Percentiles rank a stretch among this genome's conserved stretches.
These are phyloP conservation scores for Chrysoperla carnea DNA, from an alignment of 1,140 invertebrate genomes.

Conservation along the genomic window DNA sequence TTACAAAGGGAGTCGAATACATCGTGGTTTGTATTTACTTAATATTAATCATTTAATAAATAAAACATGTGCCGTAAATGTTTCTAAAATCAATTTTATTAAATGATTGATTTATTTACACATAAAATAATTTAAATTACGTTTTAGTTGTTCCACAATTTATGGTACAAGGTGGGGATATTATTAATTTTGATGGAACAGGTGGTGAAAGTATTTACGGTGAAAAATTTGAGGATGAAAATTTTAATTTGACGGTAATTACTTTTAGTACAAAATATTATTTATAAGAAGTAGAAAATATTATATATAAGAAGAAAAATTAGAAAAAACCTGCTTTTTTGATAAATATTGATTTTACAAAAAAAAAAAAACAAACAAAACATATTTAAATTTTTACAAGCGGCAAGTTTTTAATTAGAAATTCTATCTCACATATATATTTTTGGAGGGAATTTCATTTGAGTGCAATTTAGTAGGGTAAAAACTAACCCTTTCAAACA, in stretches of 20 bases:
- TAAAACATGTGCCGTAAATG: not conserved
- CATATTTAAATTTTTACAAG: conserved; percentile 1
- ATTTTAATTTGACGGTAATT: conserved; percentile 49
- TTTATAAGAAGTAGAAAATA: too few species aligned
- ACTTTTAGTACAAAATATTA: too few species aligned
- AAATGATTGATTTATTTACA: conserved; percentile 1
- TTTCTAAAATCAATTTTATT: conserved; percentile 3
- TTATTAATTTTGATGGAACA: conserved; percentile 63
- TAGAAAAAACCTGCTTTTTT: too few species aligned
- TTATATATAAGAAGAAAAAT: too few species aligned
- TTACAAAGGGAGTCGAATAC: conserved; percentile 57
- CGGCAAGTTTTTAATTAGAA: too few species aligned
- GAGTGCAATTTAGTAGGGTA: too few species aligned
- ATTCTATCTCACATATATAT: too few species aligned
- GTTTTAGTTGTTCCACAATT: conserved; percentile 50
- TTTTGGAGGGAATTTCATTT: too few species aligned
- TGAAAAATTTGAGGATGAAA: conserved; percentile 75
- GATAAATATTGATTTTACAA: too few species aligned
- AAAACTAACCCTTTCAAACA: too few species aligned
- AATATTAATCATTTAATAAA: not conserved
- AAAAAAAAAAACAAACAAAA: too few species aligned
- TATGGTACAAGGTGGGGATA: conserved; percentile 75
- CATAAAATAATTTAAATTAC: conserved; percentile 6
- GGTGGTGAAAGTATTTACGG: conserved; percentile 92
- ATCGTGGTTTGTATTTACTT: conserved; percentile 36